phyloP scores from a whole-genome alignment of 2,888 invertebrate species.

The Drosophila ezoana region DNA sequence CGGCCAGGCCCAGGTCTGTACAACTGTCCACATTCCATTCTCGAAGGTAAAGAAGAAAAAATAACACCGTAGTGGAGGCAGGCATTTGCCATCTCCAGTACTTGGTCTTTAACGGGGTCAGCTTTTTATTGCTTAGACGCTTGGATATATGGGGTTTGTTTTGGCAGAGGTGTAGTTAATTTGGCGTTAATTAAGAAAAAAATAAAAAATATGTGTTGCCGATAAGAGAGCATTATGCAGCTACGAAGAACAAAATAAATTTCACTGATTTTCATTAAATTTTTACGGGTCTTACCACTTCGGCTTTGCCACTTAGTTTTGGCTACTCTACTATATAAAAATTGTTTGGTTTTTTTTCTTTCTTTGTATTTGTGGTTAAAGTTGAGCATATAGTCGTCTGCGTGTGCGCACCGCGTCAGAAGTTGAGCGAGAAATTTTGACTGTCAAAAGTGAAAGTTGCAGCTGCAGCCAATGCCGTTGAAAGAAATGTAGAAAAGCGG shows the following conservation, averaged over 20 bases:
- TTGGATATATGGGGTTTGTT: conserved; percentile 9
- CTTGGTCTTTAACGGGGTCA: conserved; percentile 69
- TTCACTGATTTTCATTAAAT: conserved; percentile 68
- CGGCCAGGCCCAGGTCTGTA: conserved; percentile 16
- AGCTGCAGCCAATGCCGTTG: conserved; percentile 68
- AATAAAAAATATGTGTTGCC: conserved; percentile 6
- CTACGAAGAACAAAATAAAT: conserved; percentile 53
- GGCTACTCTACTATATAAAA: conserved; percentile 26
- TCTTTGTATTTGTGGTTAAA: conserved; percentile 61
- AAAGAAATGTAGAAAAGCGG: conserved; percentile 73
- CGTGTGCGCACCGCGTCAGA: conserved; percentile 60
- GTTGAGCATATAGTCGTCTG: conserved; percentile 68
- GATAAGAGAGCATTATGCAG: conserved; percentile 17
- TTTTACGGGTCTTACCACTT: conserved; percentile 57
- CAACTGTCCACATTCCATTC: conserved; percentile 43
- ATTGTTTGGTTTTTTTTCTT: conserved; percentile 20
- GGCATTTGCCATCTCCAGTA: conserved; percentile 6
- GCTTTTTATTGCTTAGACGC: conserved; percentile 26
- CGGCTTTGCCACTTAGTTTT: conserved; percentile 62
- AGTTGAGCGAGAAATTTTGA: conserved; percentile 79
- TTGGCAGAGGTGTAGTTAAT: conserved; percentile 8
- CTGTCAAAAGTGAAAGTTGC: conserved; percentile 82
- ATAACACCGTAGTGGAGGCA: not conserved
- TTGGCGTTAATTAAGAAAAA: conserved; percentile 12
- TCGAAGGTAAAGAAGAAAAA: conserved; percentile 19